Base-by-base conservation (phyloP, 2,113 vertebrate species). In the Formicarius rufipectus region DNA sequence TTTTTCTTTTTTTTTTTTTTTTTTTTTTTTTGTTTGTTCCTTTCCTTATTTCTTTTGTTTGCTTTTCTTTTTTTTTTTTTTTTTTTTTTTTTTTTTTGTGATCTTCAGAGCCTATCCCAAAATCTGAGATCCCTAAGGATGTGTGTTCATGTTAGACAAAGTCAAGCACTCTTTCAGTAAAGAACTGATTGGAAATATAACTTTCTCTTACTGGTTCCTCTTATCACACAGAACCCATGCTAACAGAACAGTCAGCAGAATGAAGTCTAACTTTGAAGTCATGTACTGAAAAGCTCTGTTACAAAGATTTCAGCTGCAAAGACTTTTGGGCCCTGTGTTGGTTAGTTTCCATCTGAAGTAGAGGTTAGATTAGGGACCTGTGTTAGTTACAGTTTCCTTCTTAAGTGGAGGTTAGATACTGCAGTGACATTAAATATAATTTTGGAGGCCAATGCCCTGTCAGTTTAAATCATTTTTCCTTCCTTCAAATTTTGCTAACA, bases 171-270 rank as follows among this genome's bases (percentile, higher is more conserved):
- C 4, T n/a, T 84, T 50, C 23, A 55, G 39, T 23, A 28, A 16
- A 31, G 44, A 89, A 84, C 2, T 66, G 20, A n/a, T 31, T 0
- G 0, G 21, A 88, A 58, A 30, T 21, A 3, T 4, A 72, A 37
- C 14, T 73, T 67, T 24, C 9, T 55, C 0, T 39, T 27, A 23
- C 4, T 40, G 35, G 19, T 63, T 72, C 37, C 25, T 33, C 18
- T 59, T 67, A 50, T 14, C 37, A 40, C 23, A 42, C 28, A 68
- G 78, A 59, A 77, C 7, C 39, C 20, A 33, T 12, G 23, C 15
- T 59, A 45, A 72, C 10, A 45, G 25, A 64, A 37, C 24, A 25
- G 53, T 4, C 30, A 33, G 10, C 21, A 60, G 64, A 50, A 7
- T 4, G 49, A n/a, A 30, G 17, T 4, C 11, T 18, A 63, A 14